A percentile compares a stretch with the other conserved stretches of the same genome.
phyloP scores from a whole-genome alignment of 2,888 invertebrate species.

The Ennomos fuscantarius region DNA sequence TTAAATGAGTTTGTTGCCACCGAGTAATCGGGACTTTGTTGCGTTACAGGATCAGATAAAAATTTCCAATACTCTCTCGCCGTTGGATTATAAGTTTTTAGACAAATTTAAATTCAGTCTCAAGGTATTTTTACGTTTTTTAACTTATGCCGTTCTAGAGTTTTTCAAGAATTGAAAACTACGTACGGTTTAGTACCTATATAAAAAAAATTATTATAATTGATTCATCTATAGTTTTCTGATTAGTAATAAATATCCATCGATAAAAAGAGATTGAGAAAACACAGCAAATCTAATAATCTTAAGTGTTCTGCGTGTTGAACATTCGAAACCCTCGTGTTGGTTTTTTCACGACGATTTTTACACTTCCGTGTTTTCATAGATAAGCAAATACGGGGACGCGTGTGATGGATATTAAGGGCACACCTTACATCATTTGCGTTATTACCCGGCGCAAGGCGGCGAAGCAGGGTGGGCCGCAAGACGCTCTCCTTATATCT shows the following conservation, averaged over 20 bases:
- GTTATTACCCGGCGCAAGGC: constrained; percentile 69
- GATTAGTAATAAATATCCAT: background rate
- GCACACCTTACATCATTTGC: constrained; percentile 85
- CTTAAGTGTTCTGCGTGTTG: constrained; percentile 69
- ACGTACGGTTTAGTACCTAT: background rate
- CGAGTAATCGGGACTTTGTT: constrained; percentile 71
- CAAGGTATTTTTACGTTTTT: background rate
- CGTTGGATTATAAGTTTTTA: constrained; percentile 37
- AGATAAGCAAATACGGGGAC: constrained; percentile 85
- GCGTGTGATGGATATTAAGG: constrained; percentile 84
- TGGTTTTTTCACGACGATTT: constrained; percentile 76
- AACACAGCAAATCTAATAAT: constrained; percentile 63
- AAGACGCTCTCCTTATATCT: constrained; percentile 82
- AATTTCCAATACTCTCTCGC: constrained; percentile 54
- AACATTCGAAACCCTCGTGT: constrained; percentile 63
- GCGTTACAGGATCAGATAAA: constrained; percentile 75
- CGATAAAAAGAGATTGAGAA: constrained; percentile 24
- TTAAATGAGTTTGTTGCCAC: constrained; percentile 82
- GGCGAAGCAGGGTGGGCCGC: constrained; percentile 58
- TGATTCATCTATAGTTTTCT: too few relatives aligned
- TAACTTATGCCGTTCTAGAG: constrained; percentile 2
- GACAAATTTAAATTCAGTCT: constrained; percentile 26
- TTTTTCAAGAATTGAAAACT: background rate
- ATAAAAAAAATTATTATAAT: too few relatives aligned
- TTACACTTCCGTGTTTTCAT: constrained; percentile 83